Evolutionary conservation across 2,797 vertebrate species (phyloP).

Genomic region (Telmatherina bonti): DNA sequence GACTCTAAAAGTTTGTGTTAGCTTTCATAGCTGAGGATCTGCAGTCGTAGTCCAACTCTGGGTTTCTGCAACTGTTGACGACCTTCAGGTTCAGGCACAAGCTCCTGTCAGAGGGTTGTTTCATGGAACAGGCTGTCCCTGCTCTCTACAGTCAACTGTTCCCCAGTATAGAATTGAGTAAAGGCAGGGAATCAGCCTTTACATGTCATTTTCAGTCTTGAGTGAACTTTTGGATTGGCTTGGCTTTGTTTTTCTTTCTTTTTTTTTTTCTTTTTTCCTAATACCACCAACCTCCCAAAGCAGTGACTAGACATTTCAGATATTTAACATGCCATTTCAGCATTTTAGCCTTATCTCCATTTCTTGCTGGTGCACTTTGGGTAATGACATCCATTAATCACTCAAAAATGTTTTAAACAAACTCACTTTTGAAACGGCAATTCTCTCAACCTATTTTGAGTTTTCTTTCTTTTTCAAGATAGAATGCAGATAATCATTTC

Average conservation of each 20-base stretch:
- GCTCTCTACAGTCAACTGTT: no score
- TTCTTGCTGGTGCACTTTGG: conserved; percentile 12
- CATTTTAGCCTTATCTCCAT: not conserved
- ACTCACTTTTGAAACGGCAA: not conserved
- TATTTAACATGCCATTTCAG: not conserved
- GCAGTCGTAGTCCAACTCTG: not conserved
- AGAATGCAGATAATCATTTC: not conserved
- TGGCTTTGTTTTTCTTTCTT: not conserved
- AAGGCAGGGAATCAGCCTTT: not conserved
- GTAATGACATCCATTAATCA: conserved; percentile 32
- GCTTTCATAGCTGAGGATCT: not conserved
- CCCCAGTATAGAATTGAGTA: no score
- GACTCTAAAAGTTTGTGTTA: no score
- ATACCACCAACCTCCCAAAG: no score
- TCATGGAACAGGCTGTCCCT: not conserved
- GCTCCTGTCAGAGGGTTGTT: not conserved
- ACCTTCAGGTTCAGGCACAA: not conserved
- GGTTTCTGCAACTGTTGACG: not conserved
- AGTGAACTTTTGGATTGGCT: not conserved
- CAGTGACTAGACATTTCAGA: not conserved
- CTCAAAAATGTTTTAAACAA: conserved; percentile 16
- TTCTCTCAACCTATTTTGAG: conserved; percentile 6
- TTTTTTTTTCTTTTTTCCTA: no score
- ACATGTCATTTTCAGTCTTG: not conserved
- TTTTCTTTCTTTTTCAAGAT: conserved; percentile 17